Evolutionary conservation across 1,140 invertebrate genomes (phyloP).

Genomic region (Tachypleus tridentatus): DNA sequence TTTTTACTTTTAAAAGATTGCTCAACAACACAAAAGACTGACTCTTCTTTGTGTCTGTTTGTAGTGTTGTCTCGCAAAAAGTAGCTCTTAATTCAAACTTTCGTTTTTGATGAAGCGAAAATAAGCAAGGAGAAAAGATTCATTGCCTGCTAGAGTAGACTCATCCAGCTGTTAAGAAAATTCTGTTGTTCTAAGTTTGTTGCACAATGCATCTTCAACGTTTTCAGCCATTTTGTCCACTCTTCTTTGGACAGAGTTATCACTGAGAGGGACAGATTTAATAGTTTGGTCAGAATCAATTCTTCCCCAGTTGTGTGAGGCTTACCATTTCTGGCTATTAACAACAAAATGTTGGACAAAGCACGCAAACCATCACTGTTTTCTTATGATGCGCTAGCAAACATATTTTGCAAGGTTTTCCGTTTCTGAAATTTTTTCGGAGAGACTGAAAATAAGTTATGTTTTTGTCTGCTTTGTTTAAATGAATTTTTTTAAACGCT

Average conservation of each 20-base stretch:
- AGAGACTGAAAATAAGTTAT: slow-evolving; percentile 8
- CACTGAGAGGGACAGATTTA: neutral
- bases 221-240: slow-evolving; percentile 12
- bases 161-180: neutral
- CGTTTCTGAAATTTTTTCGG: slow-evolving; percentile 1
- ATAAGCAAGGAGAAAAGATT: neutral
- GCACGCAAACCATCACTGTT: slow-evolving; percentile 17
- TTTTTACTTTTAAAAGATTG: slow-evolving; percentile 27
- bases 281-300: slow-evolving; percentile 8
- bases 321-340: slow-evolving; percentile 20
- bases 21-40: slow-evolving; percentile 20
- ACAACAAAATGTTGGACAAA: slow-evolving; percentile 21
- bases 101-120: neutral
- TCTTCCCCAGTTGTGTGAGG: slow-evolving; percentile 17
- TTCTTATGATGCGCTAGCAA: slow-evolving; percentile 1
- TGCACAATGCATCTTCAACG: slow-evolving; percentile 5
- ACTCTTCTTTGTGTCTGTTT: slow-evolving; percentile 19
- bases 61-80: slow-evolving; percentile 15
- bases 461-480: slow-evolving; percentile 11
- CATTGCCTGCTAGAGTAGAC: neutral
- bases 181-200: neutral
- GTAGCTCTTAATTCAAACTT: slow-evolving; percentile 10
- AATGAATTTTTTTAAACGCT: slow-evolving; percentile 10
- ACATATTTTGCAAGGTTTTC: neutral
- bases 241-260: slow-evolving; percentile 12